These are phyloP conservation scores for Diploscapter pachys DNA, from an alignment of 1,140 invertebrate species.

Conservation along the genomic window DNA sequence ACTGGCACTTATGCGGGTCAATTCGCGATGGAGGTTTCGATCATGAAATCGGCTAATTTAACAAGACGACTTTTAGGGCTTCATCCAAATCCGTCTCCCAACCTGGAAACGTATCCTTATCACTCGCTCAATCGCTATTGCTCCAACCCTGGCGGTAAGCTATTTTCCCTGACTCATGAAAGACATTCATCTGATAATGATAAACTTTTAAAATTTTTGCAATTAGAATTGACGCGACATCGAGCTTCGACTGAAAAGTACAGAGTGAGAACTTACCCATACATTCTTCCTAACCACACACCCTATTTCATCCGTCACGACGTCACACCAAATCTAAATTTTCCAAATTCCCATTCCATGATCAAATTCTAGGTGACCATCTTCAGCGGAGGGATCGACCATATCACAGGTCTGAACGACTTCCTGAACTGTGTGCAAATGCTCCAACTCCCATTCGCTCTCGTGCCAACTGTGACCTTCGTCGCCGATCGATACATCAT, in stretches of 20 bases:
- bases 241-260: too few species aligned
- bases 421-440: slow-evolving; percentile 70
- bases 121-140: slow-evolving; percentile 80
- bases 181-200: too few species aligned
- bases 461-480: slow-evolving; percentile 83
- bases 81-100: slow-evolving; percentile 80
- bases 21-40: slow-evolving; percentile 66
- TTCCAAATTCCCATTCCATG: slow-evolving; percentile 66
- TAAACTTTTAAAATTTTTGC: too few species aligned
- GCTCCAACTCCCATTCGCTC: slow-evolving; percentile 65
- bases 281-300: too few species aligned
- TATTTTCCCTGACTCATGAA: too few species aligned
- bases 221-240: too few species aligned
- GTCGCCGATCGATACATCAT: slow-evolving; percentile 76
- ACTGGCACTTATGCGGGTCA: slow-evolving; percentile 69
- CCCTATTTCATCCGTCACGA: too few species aligned
- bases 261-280: too few species aligned
- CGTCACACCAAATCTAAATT: not conserved
- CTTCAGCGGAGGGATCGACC: slow-evolving; percentile 67
- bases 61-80: slow-evolving; percentile 67
- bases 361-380: slow-evolving; percentile 79
- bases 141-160: slow-evolving; percentile 75
- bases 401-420: slow-evolving; percentile 79
- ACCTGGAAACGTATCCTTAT: slow-evolving; percentile 82
- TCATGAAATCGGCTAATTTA: not conserved